A percentile compares a stretch with the other conserved stretches of the same genome.
Conservation (phyloP, 2,113 vertebrate genomes). For the Petaurus breviceps region DNA sequence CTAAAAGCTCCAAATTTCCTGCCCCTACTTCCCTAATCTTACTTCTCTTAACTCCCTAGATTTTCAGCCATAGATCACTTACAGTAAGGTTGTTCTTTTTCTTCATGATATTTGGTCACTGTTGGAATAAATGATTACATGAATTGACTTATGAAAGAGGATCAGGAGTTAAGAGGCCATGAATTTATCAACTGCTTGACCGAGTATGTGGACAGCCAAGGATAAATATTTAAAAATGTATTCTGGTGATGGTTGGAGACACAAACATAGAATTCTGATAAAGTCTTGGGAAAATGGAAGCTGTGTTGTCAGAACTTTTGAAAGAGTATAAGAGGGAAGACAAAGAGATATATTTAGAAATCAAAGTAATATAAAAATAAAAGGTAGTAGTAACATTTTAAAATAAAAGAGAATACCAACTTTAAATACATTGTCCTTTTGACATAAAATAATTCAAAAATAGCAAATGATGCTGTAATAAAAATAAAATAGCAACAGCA, state of each 20-base stretch:
- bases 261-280: background rate
- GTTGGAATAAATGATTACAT: background rate
- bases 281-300: constrained; percentile 20
- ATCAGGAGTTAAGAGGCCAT: background rate
- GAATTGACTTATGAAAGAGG: background rate
- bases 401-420: background rate
- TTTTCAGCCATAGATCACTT: background rate
- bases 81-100: background rate
- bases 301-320: background rate
- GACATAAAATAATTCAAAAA: background rate
- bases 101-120: background rate
- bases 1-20: constrained; percentile 9
- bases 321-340: background rate
- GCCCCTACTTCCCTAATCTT: background rate
- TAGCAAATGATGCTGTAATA: background rate
- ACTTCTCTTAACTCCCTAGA: background rate
- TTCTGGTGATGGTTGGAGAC: background rate
- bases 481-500: background rate
- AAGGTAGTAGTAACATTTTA: background rate
- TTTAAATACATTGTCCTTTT: background rate
- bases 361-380: background rate
- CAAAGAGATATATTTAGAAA: background rate
- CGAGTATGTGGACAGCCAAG: background rate
- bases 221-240: constrained; percentile 13
- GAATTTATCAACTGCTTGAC: background rate